Evolutionary conservation across 2,888 invertebrate genomes (phyloP), one percentile per base, ranked within the genome.

Genomic region (Meta bourneti): DNA sequence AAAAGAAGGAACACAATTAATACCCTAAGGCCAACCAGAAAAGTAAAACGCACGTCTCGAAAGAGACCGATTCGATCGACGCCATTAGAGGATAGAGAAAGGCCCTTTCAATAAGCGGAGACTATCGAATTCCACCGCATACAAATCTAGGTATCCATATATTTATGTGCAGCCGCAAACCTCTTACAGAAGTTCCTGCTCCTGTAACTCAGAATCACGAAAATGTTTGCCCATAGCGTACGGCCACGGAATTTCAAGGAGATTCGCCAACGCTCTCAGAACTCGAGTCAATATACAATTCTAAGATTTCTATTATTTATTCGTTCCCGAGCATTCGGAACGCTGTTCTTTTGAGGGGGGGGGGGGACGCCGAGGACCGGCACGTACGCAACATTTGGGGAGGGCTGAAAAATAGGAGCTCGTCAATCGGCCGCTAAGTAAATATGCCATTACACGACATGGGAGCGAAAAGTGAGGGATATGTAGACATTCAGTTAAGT

Each of bases 141-240:
- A 82, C 89, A 89, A 89, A 89, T 89, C 75, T 77, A 89, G 89
- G 89, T 89, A 89, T 89, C 74, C 82, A 89, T 89, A 89, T 82
- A 89, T 89, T 89, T 82, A 89, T 89, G 89, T 75, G 75, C 70
- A 52, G 82, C 77, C 70, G 51, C 89, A 82, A 80, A 77, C 82
- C 70, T 89, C 74, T 82, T 82, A 82, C 89, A 74, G 75, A 75
- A 89, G 70, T 89, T 82, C 74, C 80, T 49, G 52, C 80, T 72
- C 80, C 81, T 88, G 88, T 88, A 88, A 74, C 80, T 48, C 54
- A 34, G 70, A 89, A 82, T 89, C 89, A 70, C 82, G 89, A 89
- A 89, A 85, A 77, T 89, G 89, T 89, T 89, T 89, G 89, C 89
- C 74, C 89, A 89, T 89, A 69, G 13, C 19, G 75, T 48, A 89